Conservation (phyloP, 1,140 invertebrate genomes). For the Bombus huntii region DNA sequence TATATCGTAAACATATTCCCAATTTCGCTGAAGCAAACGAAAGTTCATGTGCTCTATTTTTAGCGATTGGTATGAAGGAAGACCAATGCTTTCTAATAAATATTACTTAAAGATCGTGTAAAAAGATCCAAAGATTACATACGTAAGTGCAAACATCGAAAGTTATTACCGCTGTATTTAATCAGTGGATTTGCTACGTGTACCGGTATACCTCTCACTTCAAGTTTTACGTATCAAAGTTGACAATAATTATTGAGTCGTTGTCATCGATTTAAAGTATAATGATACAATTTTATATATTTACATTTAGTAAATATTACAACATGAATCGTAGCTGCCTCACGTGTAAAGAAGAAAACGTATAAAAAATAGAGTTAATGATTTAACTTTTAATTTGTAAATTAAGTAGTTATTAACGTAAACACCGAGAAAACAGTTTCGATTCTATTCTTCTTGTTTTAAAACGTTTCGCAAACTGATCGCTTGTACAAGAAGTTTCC, state of each 20-base stretch:
- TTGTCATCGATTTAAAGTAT: constrained; percentile 7
- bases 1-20: background rate
- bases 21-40: background rate
- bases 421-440: background rate
- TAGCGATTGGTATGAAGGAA: too few relatives aligned
- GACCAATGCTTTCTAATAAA: too few relatives aligned
- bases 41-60: background rate
- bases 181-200: background rate
- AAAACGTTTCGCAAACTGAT: background rate
- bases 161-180: background rate
- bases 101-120: background rate
- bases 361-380: too few relatives aligned
- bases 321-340: background rate
- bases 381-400: background rate
- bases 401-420: background rate
- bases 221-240: constrained; percentile 40
- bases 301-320: background rate
- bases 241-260: constrained; percentile 31
- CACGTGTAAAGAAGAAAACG: background rate
- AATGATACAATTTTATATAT: constrained; percentile 23
- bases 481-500: background rate
- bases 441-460: background rate
- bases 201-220: constrained; percentile 37
- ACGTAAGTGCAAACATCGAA: background rate
- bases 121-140: background rate